A percentile compares a stretch with the other conserved stretches of the same genome.
These are phyloP conservation scores for Salvator merianae DNA, from an alignment of 2,113 vertebrate genomes.

Conservation along the genomic window DNA sequence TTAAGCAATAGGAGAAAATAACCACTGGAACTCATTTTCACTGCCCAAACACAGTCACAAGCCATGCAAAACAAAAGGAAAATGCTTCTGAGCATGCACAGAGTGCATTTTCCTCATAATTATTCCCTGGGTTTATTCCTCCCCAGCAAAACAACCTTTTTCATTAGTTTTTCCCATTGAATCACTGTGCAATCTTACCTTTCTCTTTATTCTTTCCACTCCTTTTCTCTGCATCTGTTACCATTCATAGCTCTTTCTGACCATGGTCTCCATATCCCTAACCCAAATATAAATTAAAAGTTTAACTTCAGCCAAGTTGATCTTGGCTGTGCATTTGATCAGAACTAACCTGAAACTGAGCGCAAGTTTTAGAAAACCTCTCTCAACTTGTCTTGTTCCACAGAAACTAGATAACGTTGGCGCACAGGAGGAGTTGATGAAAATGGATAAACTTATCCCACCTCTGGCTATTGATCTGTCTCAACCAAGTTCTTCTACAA, in stretches of 20 bases:
- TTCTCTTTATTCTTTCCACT: background rate
- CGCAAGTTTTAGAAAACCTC: background rate
- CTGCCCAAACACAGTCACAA: background rate
- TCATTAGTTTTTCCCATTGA: background rate
- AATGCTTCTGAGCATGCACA: background rate
- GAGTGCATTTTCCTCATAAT: background rate
- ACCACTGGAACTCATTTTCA: background rate
- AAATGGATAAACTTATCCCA: background rate
- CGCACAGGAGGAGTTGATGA: background rate
- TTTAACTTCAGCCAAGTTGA: background rate
- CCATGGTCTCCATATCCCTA: background rate
- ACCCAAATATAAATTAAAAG: background rate
- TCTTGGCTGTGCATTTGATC: background rate
- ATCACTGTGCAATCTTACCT: background rate
- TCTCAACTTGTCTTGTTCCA: background rate
- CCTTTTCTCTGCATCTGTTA: background rate
- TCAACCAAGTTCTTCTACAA: background rate
- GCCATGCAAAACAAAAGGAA: background rate
- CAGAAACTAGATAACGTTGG: background rate
- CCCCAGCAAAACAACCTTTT: background rate
- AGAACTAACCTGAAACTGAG: slow-evolving; percentile 16
- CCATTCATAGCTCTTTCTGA: background rate
- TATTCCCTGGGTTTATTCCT: background rate
- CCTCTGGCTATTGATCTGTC: background rate
- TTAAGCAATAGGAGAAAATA: background rate